These are phyloP conservation scores for Amblyornis subalaris DNA, from an alignment of 2,113 vertebrate genomes.

Conservation along the genomic window DNA sequence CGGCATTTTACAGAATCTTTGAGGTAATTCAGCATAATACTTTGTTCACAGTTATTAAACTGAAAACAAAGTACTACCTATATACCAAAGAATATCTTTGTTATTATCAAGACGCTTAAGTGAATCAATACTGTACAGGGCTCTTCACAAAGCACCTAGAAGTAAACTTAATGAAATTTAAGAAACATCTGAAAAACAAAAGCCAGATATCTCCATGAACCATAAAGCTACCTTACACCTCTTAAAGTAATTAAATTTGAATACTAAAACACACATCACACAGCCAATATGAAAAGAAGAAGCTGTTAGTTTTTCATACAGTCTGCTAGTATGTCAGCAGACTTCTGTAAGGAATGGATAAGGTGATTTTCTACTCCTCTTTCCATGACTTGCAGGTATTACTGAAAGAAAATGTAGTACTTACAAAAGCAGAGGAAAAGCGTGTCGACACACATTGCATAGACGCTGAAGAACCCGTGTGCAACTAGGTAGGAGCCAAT, in stretches of 20 bases:
- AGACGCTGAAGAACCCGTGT: slow-evolving; percentile 94
- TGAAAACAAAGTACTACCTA: not conserved
- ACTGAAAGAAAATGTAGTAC: slow-evolving; percentile 56
- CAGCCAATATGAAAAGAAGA: not conserved
- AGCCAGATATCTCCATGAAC: not conserved
- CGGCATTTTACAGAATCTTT: not conserved
- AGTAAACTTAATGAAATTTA: not conserved
- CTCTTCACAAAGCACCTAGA: not conserved
- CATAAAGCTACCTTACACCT: not conserved
- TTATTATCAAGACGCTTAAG: not conserved
- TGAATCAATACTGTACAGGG: not conserved
- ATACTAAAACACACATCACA: not conserved
- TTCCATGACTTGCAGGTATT: not conserved
- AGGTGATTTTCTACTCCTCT: not conserved
- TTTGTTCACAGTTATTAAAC: not conserved
- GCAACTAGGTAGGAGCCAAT: slow-evolving; percentile 91
- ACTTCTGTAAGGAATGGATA: not conserved
- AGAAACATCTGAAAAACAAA: not conserved
- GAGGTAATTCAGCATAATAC: not conserved
- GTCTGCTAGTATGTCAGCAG: not conserved
- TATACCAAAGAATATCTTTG: not conserved
- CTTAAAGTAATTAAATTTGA: not conserved
- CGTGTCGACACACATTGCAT: slow-evolving; percentile 96
- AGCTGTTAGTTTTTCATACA: not conserved
- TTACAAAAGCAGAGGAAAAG: slow-evolving; percentile 98